phyloP scores from a whole-genome alignment of 2,888 invertebrate genomes.

The Calameuta pallipes region DNA sequence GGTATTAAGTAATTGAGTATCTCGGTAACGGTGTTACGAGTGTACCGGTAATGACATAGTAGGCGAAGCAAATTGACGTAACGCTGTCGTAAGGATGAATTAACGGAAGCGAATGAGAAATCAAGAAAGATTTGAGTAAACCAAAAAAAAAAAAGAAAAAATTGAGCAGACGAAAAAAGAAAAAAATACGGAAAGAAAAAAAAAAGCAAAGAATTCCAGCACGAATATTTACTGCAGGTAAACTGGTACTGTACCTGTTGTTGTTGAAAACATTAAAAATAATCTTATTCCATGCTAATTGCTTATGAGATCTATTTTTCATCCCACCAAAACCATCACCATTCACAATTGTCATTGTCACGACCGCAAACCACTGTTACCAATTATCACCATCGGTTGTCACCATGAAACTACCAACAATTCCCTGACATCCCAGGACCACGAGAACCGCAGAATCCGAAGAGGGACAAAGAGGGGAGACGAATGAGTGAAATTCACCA shows the following conservation, averaged over 20 bases:
- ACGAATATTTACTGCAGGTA: conserved; percentile 61
- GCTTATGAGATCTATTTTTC: conserved; percentile 46
- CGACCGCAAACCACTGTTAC: too few relatives aligned
- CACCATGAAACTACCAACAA: too few relatives aligned
- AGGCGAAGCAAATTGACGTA: conserved; percentile 11
- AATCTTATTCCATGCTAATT: conserved; percentile 63
- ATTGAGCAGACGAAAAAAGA: conserved; percentile 6
- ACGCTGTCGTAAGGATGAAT: too few relatives aligned
- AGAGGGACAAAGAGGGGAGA: too few relatives aligned
- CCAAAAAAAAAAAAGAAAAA: conserved; percentile 15
- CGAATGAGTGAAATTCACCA: too few relatives aligned
- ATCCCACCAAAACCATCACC: conserved; percentile 19
- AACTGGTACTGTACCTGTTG: conserved; percentile 64
- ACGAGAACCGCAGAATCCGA: too few relatives aligned
- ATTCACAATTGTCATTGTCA: too few relatives aligned
- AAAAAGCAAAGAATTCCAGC: conserved; percentile 32
- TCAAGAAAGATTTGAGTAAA: too few relatives aligned
- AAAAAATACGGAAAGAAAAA: conserved; percentile 20
- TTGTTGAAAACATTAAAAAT: conserved; percentile 63
- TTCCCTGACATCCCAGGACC: too few relatives aligned
- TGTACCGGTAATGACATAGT: conserved; percentile 12
- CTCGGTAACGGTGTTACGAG: conserved; percentile 7
- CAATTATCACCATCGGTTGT: too few relatives aligned
- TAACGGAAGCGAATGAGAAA: too few relatives aligned
- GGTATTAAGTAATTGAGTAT: conserved; percentile 31